Evolutionary conservation across 2,113 vertebrate species (phyloP).

Genomic region (Chaetops frenatus): DNA sequence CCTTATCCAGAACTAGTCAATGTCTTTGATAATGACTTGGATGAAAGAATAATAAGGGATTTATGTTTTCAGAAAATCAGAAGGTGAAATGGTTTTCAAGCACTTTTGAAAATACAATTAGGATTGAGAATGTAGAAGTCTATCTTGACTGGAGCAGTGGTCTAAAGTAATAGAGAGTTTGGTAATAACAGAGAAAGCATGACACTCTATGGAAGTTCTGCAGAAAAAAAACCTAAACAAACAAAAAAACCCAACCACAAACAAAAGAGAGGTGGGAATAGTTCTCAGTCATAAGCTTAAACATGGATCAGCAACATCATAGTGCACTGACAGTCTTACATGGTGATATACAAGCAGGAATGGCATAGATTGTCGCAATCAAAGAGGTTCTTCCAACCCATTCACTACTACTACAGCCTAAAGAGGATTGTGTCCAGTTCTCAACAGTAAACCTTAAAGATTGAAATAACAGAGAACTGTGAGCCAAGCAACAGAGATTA

Average conservation of each 20-base stretch:
- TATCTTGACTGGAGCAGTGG: not conserved
- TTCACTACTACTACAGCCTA: not conserved
- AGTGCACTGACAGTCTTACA: fast-evolving
- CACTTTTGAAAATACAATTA: not conserved
- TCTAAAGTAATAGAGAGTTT: not conserved
- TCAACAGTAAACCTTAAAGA: not conserved
- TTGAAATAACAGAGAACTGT: not conserved
- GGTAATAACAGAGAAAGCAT: not conserved
- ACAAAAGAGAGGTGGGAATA: not conserved
- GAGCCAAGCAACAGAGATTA: not conserved
- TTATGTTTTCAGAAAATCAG: not conserved
- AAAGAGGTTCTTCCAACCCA: not conserved
- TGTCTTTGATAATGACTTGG: not conserved
- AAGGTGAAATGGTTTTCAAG: not conserved
- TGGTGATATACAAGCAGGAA: not conserved
- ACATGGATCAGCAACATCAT: not conserved
- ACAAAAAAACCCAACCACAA: not conserved
- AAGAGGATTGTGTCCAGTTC: not conserved
- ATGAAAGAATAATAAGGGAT: not conserved
- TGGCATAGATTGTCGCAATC: not conserved
- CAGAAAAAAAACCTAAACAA: not conserved
- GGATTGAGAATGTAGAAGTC: not conserved
- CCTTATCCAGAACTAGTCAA: not conserved
- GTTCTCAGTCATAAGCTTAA: not conserved
- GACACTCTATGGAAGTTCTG: not conserved